Evolutionary conservation across 2,888 invertebrate species (phyloP), one percentile per base, ranked within the genome.

Genomic region (Eilema sororculum): DNA sequence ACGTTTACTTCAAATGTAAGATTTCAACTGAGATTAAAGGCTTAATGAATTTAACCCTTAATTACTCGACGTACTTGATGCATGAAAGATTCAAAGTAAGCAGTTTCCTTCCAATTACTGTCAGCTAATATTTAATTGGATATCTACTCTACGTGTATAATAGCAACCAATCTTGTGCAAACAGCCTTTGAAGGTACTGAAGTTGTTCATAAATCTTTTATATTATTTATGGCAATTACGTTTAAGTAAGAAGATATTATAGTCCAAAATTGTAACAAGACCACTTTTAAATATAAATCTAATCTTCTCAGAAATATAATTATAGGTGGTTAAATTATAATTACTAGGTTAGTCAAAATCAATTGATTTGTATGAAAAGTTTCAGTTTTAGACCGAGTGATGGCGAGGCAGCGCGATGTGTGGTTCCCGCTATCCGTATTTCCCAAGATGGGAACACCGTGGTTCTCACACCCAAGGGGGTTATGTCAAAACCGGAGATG

Each of bases 101-200:
- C 81, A 72, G 56, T 72, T 75, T 69, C 71, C 71, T 72, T 72
- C 73, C 72, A 77, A 80, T 79, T 79, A 81, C 37, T 71, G 73
- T 66, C 62, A 65, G 68, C 67, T 65, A 61, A 67, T 69, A 73
- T 73, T 74, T 75, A 75, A 80, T 77, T 67, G 66, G 71, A 73
- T 75, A 61, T 73, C 65, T 65, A 66, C 69, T 46, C 33, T 12
- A 62, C 30, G 60, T 12, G 67, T 52, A 59, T 30, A 67, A 60
- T 71, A 58, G 58, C 62, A 63, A 56, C 24, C 25, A 56, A 66
- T 68, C 67, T 60, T 67, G 62, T 28, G 60, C 57, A 69, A 71
- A 71, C 60, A 52, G 28, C 57, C 60, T 74, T 71, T 56, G 65
- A 74, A 66, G 73, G 52, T 65, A 58, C 28, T n/a, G 13, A 28